A percentile compares a stretch with the other conserved stretches of the same genome.
Evolutionary conservation across 2,888 invertebrate genomes (phyloP).

Genomic region (Nemotelus nigrinus): DNA sequence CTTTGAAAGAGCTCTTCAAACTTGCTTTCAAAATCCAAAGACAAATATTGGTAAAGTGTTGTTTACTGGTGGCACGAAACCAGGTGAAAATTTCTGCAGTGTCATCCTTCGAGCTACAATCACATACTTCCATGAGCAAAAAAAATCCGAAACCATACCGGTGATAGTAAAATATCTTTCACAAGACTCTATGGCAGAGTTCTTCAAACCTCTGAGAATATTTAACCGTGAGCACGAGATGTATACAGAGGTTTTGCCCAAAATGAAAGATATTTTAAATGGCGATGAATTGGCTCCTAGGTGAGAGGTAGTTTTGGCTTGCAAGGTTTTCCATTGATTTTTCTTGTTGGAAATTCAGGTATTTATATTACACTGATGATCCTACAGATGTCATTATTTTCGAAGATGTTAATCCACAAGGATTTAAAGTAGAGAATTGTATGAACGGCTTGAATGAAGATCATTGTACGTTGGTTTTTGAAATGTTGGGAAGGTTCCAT

Average conservation of each 20-base stretch:
- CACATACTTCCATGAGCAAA: conserved; percentile 20
- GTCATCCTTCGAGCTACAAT: conserved; percentile 37
- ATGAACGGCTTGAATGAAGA: conserved; percentile 67
- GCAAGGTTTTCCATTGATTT: not conserved
- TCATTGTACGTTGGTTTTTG: conserved; percentile 66
- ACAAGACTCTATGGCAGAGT: conserved; percentile 31
- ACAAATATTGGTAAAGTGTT: conserved; percentile 55
- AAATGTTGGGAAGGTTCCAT: conserved; percentile 68
- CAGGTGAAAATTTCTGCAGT: conserved; percentile 48
- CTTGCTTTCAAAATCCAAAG: conserved; percentile 56
- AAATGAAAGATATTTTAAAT: conserved; percentile 49
- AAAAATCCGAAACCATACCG: conserved; percentile 44
- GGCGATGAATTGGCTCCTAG: conserved; percentile 49
- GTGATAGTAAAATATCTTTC: conserved; percentile 51
- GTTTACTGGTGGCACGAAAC: conserved; percentile 52
- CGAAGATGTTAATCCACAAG: conserved; percentile 67
- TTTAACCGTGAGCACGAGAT: conserved; percentile 53
- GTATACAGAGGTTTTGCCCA: conserved; percentile 53
- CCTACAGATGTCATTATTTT: conserved; percentile 61
- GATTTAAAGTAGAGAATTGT: conserved; percentile 67
- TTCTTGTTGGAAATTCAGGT: not conserved
- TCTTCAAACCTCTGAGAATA: conserved; percentile 47
- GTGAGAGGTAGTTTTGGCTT: conserved; percentile 29
- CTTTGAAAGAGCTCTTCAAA: conserved; percentile 58
- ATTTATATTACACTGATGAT: conserved; percentile 1